phyloP scores from a whole-genome alignment of 2,797 vertebrate species.

The Pipistrellus pygmaeus region DNA sequence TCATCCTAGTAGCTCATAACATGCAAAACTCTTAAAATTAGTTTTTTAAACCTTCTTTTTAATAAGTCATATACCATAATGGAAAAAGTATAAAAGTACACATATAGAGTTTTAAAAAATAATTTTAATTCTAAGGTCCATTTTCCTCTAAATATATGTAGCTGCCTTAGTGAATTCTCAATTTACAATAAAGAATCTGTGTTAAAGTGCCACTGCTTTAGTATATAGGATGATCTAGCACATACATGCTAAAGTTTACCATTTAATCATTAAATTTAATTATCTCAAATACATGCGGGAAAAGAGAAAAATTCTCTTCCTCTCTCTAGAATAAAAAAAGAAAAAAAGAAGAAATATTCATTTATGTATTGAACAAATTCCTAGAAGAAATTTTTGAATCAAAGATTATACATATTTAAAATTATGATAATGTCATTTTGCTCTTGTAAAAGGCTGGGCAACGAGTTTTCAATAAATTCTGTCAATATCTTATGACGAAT shows the following conservation, averaged over 20 bases:
- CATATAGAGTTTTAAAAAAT: constrained; percentile 17
- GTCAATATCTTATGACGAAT: constrained; percentile 46
- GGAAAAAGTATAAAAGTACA: constrained; percentile 51
- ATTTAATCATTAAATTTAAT: constrained; percentile 40
- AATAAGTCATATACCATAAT: neutral
- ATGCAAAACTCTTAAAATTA: constrained; percentile 44
- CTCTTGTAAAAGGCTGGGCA: constrained; percentile 22
- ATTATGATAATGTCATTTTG: constrained; percentile 33
- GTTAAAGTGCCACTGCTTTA: constrained; percentile 31
- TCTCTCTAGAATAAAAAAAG: neutral
- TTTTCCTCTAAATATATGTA: constrained; percentile 1
- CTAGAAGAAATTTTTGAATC: constrained; percentile 53
- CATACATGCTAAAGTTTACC: neutral
- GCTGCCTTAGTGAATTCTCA: neutral
- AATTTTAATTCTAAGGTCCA: constrained; percentile 39
- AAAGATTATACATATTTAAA: constrained; percentile 54
- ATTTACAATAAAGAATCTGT: neutral
- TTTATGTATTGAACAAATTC: constrained; percentile 43
- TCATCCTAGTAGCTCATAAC: neutral
- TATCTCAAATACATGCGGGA: neutral
- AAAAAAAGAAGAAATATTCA: constrained; percentile 8
- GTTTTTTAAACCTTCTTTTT: constrained; percentile 31
- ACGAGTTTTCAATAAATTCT: constrained; percentile 36
- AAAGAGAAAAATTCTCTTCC: constrained; percentile 2
- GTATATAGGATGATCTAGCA: neutral